phyloP scores from a whole-genome alignment of 53 echinoderm and acorn worm genomes.

The Actinopyga echinites region DNA sequence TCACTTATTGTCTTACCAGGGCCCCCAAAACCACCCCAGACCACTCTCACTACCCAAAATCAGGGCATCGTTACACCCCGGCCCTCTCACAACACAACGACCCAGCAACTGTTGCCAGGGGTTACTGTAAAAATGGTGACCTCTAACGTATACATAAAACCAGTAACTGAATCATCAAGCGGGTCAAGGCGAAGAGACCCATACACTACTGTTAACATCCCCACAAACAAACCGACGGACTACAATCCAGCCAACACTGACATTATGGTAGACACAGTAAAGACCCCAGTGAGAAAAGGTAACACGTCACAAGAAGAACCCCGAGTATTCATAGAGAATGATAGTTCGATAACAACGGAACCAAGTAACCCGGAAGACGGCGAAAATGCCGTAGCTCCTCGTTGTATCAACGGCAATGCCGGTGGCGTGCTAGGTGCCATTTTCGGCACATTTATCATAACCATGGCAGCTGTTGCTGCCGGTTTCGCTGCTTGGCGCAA shows the following conservation, averaged over 20 bases:
- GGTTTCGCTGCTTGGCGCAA: not conserved
- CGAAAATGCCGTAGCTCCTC: not conserved
- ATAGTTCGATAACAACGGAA: not conserved
- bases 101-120: constrained; percentile 35
- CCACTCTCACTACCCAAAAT: constrained; percentile 41
- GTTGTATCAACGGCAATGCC: not conserved
- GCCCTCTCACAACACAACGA: not conserved
- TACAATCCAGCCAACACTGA: not conserved
- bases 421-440: not conserved
- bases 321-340: no score
- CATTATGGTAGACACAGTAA: not conserved
- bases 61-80: constrained; percentile 30
- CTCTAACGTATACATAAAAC: not conserved
- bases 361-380: not conserved
- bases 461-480: not conserved
- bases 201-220: not conserved
- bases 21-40: constrained; percentile 31
- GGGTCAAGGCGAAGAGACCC: not conserved
- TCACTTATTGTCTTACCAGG: constrained; percentile 50
- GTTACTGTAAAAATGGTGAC: no score
- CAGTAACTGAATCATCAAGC: not conserved
- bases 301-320: not conserved
- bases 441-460: constrained; percentile 1
- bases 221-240: not conserved
- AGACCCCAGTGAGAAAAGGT: not conserved